These are phyloP conservation scores for Homarus americanus DNA, from an alignment of 1,140 invertebrate species.

Conservation along the genomic window DNA sequence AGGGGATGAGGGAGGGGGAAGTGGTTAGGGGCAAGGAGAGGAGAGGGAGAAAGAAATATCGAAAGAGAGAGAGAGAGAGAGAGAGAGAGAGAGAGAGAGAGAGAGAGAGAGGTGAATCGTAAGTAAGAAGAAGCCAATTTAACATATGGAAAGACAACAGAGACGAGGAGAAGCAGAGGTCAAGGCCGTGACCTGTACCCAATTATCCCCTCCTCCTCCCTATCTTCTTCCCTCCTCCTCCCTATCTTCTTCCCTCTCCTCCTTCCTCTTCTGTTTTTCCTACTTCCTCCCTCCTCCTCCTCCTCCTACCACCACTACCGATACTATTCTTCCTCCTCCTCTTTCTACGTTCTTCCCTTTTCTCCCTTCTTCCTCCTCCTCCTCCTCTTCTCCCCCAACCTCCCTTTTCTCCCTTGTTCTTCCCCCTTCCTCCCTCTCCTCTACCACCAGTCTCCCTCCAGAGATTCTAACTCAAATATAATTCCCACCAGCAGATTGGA, in stretches of 20 bases:
- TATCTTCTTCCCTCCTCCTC: background rate
- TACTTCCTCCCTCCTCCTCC: background rate
- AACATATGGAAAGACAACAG: too few relatives aligned
- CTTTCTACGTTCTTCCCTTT: too few relatives aligned
- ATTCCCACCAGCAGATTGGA: background rate
- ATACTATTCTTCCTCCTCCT: background rate
- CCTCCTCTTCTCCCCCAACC: background rate
- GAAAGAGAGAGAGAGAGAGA: background rate
- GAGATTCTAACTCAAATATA: slow-evolving; percentile 12
- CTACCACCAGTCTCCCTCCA: background rate
- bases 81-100: background rate
- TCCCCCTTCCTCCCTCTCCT: background rate
- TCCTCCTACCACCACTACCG: background rate
- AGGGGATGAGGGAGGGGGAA: background rate
- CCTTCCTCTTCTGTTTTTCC: background rate
- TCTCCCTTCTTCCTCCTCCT: background rate
- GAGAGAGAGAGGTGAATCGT: background rate
- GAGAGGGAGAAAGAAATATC: background rate
- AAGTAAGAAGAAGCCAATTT: too few relatives aligned
- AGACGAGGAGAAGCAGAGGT: too few relatives aligned
- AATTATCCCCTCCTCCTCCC: background rate
- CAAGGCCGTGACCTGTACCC: background rate
- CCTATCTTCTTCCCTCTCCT: too few relatives aligned
- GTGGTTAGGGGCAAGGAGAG: background rate
- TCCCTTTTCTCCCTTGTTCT: background rate